A percentile compares a stretch with the other conserved stretches of the same genome.
phyloP scores from a whole-genome alignment of 2,797 vertebrate species.

The Hirundo rustica region DNA sequence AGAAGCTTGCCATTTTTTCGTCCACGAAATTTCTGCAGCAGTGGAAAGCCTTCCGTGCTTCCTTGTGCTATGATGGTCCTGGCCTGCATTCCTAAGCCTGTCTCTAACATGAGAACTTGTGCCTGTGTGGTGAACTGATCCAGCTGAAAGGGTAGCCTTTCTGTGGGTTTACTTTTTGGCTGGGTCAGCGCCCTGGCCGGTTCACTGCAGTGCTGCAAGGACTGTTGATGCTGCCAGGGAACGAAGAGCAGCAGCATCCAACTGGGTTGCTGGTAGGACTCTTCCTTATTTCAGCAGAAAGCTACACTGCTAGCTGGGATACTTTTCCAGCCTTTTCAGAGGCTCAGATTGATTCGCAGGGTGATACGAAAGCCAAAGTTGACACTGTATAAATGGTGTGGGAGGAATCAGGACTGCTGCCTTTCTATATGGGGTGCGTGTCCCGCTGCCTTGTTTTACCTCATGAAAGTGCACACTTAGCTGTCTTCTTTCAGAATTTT shows the following conservation, averaged over 20 bases:
- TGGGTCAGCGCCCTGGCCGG: background rate
- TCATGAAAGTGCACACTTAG: background rate
- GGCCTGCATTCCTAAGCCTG: background rate
- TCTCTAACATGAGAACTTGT: background rate
- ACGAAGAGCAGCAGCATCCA: background rate
- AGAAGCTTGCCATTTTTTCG: background rate
- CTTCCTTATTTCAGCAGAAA: background rate
- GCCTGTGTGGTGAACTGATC: background rate
- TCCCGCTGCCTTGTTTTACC: slow-evolving; percentile 4
- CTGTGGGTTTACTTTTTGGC: background rate
- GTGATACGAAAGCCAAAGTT: background rate
- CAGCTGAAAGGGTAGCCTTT: background rate
- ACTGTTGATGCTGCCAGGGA: background rate
- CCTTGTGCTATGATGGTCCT: background rate
- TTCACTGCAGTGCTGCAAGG: background rate
- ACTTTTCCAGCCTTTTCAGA: background rate
- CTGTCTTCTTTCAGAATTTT: slow-evolving; percentile 32
- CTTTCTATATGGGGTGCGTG: background rate
- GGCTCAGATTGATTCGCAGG: background rate
- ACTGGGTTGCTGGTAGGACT: background rate
- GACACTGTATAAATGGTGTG: background rate
- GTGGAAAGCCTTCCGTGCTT: background rate
- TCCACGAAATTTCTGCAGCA: background rate
- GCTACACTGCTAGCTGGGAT: background rate
- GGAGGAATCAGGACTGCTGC: background rate